Evolutionary conservation across 2,797 vertebrate species (phyloP).

Genomic region (Zalophus californianus): DNA sequence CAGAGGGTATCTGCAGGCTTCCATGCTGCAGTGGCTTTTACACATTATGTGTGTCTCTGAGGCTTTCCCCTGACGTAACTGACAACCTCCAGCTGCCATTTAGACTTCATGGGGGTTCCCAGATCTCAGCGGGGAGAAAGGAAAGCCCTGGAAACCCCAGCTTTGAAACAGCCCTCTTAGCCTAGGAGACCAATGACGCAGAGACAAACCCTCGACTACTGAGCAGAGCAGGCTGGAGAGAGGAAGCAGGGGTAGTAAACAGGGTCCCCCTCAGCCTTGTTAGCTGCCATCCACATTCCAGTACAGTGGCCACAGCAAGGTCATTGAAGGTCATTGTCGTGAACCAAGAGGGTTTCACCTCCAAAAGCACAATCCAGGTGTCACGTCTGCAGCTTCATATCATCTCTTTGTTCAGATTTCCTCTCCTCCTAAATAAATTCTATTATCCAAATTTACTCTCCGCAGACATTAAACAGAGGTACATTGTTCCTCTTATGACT

Average conservation of each 20-base stretch:
- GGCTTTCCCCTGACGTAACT: constrained; percentile 41
- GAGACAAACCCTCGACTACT: constrained; percentile 3
- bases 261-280: background rate
- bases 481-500: background rate
- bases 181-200: background rate
- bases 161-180: constrained; percentile 16
- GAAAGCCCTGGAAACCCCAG: constrained; percentile 35
- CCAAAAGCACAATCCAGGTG: background rate
- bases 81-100: constrained; percentile 52
- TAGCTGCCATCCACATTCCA: background rate
- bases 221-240: background rate
- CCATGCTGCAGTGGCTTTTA: constrained; percentile 42
- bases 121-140: constrained; percentile 35
- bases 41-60: constrained; percentile 14
- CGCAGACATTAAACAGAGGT: background rate
- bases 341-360: background rate
- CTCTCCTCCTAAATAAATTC: background rate
- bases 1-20: background rate
- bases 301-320: background rate
- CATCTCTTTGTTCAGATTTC: background rate
- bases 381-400: background rate
- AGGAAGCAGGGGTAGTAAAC: background rate
- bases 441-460: background rate
- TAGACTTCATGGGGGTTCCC: background rate
- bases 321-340: background rate